Conservation (phyloP, 2,797 vertebrate genomes). For the Cichlasoma orientale region DNA sequence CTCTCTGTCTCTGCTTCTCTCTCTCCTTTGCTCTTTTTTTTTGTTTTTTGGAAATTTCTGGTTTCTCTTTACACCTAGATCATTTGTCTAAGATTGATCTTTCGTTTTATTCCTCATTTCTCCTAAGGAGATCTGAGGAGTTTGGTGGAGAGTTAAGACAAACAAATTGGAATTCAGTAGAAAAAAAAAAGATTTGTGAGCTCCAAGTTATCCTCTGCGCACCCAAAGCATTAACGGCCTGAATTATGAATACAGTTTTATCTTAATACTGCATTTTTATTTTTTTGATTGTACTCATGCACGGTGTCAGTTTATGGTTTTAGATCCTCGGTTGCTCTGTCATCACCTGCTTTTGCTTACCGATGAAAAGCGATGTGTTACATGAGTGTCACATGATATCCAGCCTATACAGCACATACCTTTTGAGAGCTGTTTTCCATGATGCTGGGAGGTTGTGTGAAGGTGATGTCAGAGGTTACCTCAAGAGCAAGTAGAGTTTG, state of each 20-base stretch:
- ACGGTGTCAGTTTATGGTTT: not conserved
- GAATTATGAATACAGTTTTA: slow-evolving; percentile 35
- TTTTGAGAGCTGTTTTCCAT: not conserved
- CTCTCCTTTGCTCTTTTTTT: not conserved
- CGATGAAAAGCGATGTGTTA: slow-evolving; percentile 1
- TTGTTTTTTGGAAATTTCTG: not conserved
- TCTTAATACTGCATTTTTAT: slow-evolving; percentile 10
- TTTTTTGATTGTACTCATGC: not conserved
- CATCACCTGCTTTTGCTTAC: slow-evolving; percentile 12
- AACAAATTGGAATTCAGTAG: slow-evolving; percentile 46
- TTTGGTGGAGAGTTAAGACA: slow-evolving; percentile 12
- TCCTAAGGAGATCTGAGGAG: slow-evolving; percentile 20
- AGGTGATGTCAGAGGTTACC: slow-evolving; percentile 8
- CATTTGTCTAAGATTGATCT: slow-evolving; percentile 55
- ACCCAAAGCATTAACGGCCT: slow-evolving; percentile 15
- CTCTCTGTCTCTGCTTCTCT: slow-evolving; percentile 12
- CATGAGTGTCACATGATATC: not conserved
- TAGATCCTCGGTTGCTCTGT: slow-evolving; percentile 1
- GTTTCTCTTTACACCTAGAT: slow-evolving; percentile 25
- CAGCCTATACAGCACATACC: not conserved
- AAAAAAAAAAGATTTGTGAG: slow-evolving; percentile 14
- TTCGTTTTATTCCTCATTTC: slow-evolving; percentile 27
- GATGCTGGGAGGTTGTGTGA: not conserved
- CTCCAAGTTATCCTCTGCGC: slow-evolving; percentile 18
- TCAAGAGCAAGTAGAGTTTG: not conserved